A percentile compares a stretch with the other conserved stretches of the same genome.
These are phyloP conservation scores for Pan troglodytes DNA, from an alignment of 2,113 vertebrate genomes.

Conservation along the genomic window NHGRI_mPanTro3-v2.1_pri NC_072398.2:17716501-17717000, in stretches of 20 bases:
- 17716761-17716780: neutral
- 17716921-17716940: neutral
- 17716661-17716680: neutral
- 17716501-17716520: neutral
- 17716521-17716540: neutral
- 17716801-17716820: neutral
- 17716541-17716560: neutral
- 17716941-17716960: neutral
- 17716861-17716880: neutral
- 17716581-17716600: neutral
- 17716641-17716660: neutral
- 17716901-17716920: neutral
- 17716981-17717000: neutral
- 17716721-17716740: neutral
- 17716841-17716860: neutral
- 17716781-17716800: neutral
- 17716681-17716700: too few species aligned
- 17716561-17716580: neutral
- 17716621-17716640: neutral
- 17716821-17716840: neutral
- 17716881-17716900: neutral
- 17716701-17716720: neutral
- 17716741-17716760: neutral
- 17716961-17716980: neutral
- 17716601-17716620: neutral